These are phyloP conservation scores for Monodelphis domestica DNA, from an alignment of 2,797 vertebrate genomes.

Conservation along the genomic window DNA sequence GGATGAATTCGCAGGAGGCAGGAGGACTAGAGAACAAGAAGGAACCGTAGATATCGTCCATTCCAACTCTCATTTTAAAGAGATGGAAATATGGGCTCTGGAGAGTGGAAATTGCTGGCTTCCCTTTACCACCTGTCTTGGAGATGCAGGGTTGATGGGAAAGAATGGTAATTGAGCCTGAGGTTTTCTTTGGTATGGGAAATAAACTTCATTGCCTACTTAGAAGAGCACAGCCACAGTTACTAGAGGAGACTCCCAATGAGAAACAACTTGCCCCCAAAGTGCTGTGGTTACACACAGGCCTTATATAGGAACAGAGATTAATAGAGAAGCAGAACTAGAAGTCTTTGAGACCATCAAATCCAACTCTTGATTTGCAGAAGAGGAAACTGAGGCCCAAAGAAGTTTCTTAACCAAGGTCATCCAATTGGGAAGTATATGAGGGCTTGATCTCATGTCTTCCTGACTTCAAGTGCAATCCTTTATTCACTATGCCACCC, in stretches of 20 bases:
- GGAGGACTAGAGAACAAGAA: not conserved
- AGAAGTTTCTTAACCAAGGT: not conserved
- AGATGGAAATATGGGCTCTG: not conserved
- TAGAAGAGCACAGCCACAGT: not conserved
- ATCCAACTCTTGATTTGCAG: not conserved
- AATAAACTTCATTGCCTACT: not conserved
- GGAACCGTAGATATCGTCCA: not conserved
- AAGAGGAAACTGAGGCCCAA: not conserved
- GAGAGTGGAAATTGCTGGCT: not conserved
- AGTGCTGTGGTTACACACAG: not conserved
- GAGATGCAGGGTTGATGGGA: not conserved
- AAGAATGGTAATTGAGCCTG: not conserved
- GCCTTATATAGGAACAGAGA: not conserved
- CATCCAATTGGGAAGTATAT: not conserved
- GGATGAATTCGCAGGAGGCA: not conserved
- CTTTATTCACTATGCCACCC: not conserved
- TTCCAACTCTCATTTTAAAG: not conserved
- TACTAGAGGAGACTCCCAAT: not conserved
- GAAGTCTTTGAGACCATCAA: not conserved
- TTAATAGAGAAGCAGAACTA: too few relatives aligned
- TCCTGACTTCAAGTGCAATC: not conserved
- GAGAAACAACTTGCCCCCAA: not conserved
- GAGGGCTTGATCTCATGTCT: not conserved
- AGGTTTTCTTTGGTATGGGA: not conserved
- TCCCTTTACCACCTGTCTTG: not conserved